Base-by-base conservation (phyloP, 2,113 vertebrate species). In the Neolamprologus falcicula region DNA sequence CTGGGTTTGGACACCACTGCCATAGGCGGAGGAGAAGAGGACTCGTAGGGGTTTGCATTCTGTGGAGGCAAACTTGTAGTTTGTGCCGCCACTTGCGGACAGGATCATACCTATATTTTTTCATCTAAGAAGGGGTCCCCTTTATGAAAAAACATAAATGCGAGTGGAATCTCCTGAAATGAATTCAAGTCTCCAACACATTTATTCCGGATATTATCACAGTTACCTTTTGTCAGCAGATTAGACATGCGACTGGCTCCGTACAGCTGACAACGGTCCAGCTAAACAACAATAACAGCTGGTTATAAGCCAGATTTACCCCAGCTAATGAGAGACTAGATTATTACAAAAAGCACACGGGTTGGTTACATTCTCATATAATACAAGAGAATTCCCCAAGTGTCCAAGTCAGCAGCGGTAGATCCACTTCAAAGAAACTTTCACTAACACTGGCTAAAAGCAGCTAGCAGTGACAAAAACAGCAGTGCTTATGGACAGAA, bases 31-130 rank as follows among this genome's bases (percentile, higher is more conserved):
- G 16, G 16, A 63, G 4, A 63, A 63, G 16, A 63, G 16, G 28
- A 63, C 59, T 63, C 0, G 2, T 63, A 63, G 59, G 59, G 31
- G 59, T 63, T 63, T 63, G 59, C 28, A 63, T 35, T 35, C 31
- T 33, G 28, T 63, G 59, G 59, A 63, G 59, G 59, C 59, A 63
- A 63, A 63, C 28, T 35, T 63, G 9, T 19, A 35, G 28, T 2
- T 35, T 3, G 59, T 63, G 31, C 31, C 6, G 0, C 0, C 59
- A 35, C 59, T 33, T 2, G 16, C 0, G 2, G 59, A 63, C 31
- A 35, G 31, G 28, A 63, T 35, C 31, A 19, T 35, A 63, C 17
- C 31, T 1, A 63, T 63, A 19, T 63, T 63, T 66, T 35, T 37
- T 66, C 0, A 63, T 63, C 9, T 63, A 33, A 19, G 59, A 33